Evolutionary conservation across 1,140 invertebrate species (phyloP).

Genomic region (Drosophila ohnishii): DNA sequence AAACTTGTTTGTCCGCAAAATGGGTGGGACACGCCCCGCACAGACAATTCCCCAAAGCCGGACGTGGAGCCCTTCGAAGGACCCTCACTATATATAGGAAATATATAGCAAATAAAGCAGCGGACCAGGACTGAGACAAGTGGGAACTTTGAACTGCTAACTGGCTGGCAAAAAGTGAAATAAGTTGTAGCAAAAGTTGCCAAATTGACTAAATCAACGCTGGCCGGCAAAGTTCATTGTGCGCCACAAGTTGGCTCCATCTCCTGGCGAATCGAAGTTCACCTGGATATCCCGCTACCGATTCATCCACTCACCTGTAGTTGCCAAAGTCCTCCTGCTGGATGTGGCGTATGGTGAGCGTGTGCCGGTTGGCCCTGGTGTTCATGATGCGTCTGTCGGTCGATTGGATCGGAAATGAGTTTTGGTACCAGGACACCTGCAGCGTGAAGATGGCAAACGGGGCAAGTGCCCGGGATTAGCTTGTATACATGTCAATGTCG

Average conservation of each 20-base stretch:
- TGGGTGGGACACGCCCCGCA: slow-evolving; percentile 54
- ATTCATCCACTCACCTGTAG: slow-evolving; percentile 84
- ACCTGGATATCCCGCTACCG: slow-evolving; percentile 11
- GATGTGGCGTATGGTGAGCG: slow-evolving; percentile 86
- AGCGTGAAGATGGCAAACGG: slow-evolving; percentile 21
- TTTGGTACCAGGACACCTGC: slow-evolving; percentile 87
- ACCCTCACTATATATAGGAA: slow-evolving; percentile 21
- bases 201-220: slow-evolving; percentile 77
- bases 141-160: slow-evolving; percentile 46
- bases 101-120: slow-evolving; percentile 45
- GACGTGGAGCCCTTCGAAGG: slow-evolving; percentile 19
- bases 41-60: slow-evolving; percentile 39
- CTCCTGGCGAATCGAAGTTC: slow-evolving; percentile 11
- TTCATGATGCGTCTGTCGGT: slow-evolving; percentile 86
- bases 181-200: slow-evolving; percentile 68
- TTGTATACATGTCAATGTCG: slow-evolving; percentile 5
- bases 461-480: slow-evolving; percentile 27
- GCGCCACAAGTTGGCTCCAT: slow-evolving; percentile 44
- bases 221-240: slow-evolving; percentile 55
- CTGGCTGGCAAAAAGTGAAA: slow-evolving; percentile 63
- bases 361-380: slow-evolving; percentile 86
- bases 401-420: slow-evolving; percentile 87
- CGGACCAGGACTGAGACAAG: slow-evolving; percentile 26
- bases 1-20: slow-evolving; percentile 75
- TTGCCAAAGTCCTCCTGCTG: slow-evolving; percentile 88